Evolutionary conservation across 2,888 invertebrate genomes (phyloP), one percentile per base, ranked within the genome.

Genomic region (Euplagia quadripunctaria): DNA sequence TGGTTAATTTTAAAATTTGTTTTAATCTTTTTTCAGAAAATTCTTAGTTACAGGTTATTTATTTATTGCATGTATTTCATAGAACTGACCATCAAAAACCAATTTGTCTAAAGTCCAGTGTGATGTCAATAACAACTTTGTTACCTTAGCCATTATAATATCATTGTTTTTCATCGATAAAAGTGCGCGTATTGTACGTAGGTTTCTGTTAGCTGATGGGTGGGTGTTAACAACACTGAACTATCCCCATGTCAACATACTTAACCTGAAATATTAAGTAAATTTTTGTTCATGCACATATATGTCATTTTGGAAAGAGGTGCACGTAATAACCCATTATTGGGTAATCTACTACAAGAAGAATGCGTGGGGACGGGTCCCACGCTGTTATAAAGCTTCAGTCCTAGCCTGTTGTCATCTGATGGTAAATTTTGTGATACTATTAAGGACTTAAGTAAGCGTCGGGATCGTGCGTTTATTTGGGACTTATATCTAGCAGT

Each of bases 161-260:
- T 80, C 80, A 81, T 74, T 74, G 82, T 78, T 75, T 20, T 74
- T 79, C 73, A 82, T 82, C 79, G 79, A 79, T 73, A 72, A 70
- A 77, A 77, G 78, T 68, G 74, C 72, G 82, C 75, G 68, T 76
- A 70, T 63, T 61, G 58, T 68, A 72, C 43, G 66, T 72, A 55
- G 63, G 63, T 43, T 17, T 58, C 68, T 74, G 72, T 71, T 77
- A 55, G 72, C 63, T 58, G 43, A 58, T 71, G 52, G 73, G 63
- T 69, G 52, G 71, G 52, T 63, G 52, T 68, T 70, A 64, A 51
- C 68, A 55, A 41, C 67, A 61, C 73, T 70, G 63, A 61, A 61
- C 31, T 65, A 69, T 75, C 71, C 71, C 75, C 11, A 42, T 68
- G 74, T 75, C 77, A 75, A 74, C 73, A 65, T 66, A 64, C 58